These are phyloP conservation scores for Paratilapia polleni DNA, from an alignment of 2,113 vertebrate species.

Conservation along the genomic window DNA sequence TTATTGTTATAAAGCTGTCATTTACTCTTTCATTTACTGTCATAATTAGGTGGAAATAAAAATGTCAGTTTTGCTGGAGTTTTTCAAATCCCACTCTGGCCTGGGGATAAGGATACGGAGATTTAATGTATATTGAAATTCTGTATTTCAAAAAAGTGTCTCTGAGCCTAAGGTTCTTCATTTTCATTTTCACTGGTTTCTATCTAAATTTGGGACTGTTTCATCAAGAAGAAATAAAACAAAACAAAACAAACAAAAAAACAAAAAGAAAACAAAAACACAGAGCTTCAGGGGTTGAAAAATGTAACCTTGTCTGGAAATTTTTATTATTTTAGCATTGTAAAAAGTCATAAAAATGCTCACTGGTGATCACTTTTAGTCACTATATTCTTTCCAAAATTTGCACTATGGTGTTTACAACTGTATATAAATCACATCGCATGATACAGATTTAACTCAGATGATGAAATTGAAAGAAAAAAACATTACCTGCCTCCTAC, in stretches of 20 bases:
- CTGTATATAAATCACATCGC: not conserved
- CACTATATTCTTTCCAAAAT: not conserved
- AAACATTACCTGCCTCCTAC: not conserved
- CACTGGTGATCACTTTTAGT: not conserved
- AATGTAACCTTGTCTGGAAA: not conserved
- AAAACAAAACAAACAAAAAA: too few species aligned
- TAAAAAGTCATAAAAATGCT: not conserved
- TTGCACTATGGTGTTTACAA: not conserved
- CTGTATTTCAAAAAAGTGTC: not conserved
- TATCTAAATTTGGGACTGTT: not conserved
- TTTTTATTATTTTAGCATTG: not conserved
- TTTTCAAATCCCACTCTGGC: not conserved
- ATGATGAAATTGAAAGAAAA: not conserved
- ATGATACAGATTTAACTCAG: not conserved
- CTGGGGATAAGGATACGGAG: not conserved
- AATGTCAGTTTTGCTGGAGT: not conserved
- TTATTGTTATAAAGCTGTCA: not conserved
- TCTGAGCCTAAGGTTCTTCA: not conserved
- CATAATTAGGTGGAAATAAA: not conserved
- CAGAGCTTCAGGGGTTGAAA: not conserved
- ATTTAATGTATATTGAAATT: not conserved
- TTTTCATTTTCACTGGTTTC: not conserved
- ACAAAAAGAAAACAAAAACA: not conserved
- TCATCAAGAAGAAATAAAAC: not conserved
- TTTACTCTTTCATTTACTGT: not conserved